Base-by-base conservation (phyloP, 2,888 invertebrate genomes). In the Crepidodera aurea region DNA sequence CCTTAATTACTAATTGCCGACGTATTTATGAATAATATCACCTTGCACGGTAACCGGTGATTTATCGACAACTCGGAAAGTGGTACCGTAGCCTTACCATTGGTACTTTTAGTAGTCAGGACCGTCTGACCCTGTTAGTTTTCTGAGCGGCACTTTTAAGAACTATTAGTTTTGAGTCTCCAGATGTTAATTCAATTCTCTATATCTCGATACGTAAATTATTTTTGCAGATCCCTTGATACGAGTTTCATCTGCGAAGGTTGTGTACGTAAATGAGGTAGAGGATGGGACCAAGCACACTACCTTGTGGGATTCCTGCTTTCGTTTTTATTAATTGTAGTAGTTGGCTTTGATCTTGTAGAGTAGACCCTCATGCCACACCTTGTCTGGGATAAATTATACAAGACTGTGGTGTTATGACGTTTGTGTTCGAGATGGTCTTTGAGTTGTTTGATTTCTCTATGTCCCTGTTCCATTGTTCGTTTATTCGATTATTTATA, bases 11-110 rank as follows among this genome's bases (percentile, higher is more conserved):
- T 64, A 66, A 71, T 75, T 72, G 71, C 70, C 66, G 69, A 51
- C 64, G 69, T 71, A 71, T 70, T 73, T 75, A 73, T 73, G 75
- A 75, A 75, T 75, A 74, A 75, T 72, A 70, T 71, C 64, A 60
- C 62, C 60, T 62, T 44, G 48, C n/a, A n/a, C 48, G 39, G 37
- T 63, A 22, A 15, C 42, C 56, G 44, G 69, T 72, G 73, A 74
- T 74, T 75, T 74, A 74, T 73, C 67, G 71, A 62, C 66, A 66
- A 68, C n/a, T n/a, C n/a, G n/a, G n/a, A n/a, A n/a, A n/a, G n/a
- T n/a, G n/a, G n/a, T n/a, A n/a, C n/a, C n/a, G n/a, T n/a, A n/a
- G n/a, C n/a, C n/a, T n/a, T n/a, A n/a, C n/a, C n/a, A n/a, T n/a
- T n/a, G n/a, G n/a, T n/a, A n/a, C n/a, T n/a, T n/a, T n/a, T n/a